Evolutionary conservation across 2,113 vertebrate species (phyloP), one percentile per base, ranked within the genome.

Genomic region (Choloepus hoffmanni): DNA sequence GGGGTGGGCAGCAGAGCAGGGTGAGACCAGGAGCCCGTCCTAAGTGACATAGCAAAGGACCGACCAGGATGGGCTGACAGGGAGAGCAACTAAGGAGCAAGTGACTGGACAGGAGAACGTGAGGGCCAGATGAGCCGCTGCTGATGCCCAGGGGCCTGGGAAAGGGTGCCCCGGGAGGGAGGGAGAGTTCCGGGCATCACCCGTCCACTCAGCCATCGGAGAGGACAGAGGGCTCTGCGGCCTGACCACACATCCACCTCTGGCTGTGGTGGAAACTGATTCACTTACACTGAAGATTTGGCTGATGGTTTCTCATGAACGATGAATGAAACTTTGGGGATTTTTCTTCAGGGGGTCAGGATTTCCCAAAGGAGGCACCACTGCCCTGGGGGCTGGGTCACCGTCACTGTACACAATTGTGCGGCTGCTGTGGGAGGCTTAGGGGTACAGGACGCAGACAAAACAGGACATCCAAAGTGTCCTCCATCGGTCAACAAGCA

Each of bases 141-240:
- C 33, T 1, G 11, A 8, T 60, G 10, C 28, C 79, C 28, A 24
- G 28, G 53, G 43, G 2, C 13, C 88, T 19, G 16, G 23, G 28
- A 30, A 19, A 19, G 15, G 45, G 63, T 7, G 0, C n/a, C 18
- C 6, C 1, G n/a, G 23, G 5, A 19, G 11, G 90, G 19, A 3
- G 36, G 21, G 60, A 45, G 26, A 9, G 18, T n/a, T 9, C 7
- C 53, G 2, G 23, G 45, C 24, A 13, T 7, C 45, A 18, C 7
- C 0, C 26, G 5, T 26, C 12, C 63, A 1, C 28, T 28, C 12
- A 2, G 53, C 58, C 45, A 3, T 16, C 43, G 18, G 0, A 16
- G 48, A n/a, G 45, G 30, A 53, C 7, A 6, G 21, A 62, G 30
- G 1, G 24, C 53, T 7, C 5, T 0, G 23, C 11, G 21, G 55